A percentile compares a stretch with the other conserved stretches of the same genome.
Conservation (phyloP, 2,888 invertebrate genomes). For the Microctonus brassicae region DNA sequence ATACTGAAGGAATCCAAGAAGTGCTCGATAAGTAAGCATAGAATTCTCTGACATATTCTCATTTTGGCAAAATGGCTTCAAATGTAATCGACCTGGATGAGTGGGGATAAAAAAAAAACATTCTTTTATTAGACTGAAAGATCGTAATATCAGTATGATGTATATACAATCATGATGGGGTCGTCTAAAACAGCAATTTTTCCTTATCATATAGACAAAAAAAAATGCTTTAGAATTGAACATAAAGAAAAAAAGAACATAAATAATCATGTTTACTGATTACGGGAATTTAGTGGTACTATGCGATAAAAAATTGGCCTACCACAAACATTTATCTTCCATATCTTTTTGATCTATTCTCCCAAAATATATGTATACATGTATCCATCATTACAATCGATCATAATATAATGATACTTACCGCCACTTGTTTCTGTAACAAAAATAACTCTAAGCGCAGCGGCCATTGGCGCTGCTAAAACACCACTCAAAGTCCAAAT, state of each 20-base stretch:
- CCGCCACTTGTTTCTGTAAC: slow-evolving; percentile 71
- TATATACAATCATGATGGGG: neutral
- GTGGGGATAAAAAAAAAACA: slow-evolving; percentile 41
- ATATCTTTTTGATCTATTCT: neutral
- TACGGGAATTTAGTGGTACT: neutral
- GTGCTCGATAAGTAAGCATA: slow-evolving; percentile 73
- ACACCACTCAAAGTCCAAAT: slow-evolving; percentile 82
- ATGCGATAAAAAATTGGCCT: neutral
- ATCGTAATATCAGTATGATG: neutral
- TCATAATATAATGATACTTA: slow-evolving; percentile 54
- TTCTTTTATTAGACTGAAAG: neutral
- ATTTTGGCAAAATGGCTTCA: slow-evolving; percentile 75
- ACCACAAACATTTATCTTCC: neutral
- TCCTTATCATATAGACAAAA: neutral
- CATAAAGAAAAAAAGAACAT: neutral
- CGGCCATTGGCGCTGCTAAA: slow-evolving; percentile 80
- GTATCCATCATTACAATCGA: neutral
- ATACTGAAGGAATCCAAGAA: slow-evolving; percentile 78
- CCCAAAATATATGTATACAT: neutral
- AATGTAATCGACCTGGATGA: slow-evolving; percentile 66
- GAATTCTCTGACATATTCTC: slow-evolving; percentile 73
- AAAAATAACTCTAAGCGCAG: slow-evolving; percentile 74
- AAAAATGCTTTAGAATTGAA: neutral
- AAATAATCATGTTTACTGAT: neutral
- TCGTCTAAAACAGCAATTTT: neutral